phyloP scores from a whole-genome alignment of 2,113 vertebrate species.

The Diadophis punctatus region DNA sequence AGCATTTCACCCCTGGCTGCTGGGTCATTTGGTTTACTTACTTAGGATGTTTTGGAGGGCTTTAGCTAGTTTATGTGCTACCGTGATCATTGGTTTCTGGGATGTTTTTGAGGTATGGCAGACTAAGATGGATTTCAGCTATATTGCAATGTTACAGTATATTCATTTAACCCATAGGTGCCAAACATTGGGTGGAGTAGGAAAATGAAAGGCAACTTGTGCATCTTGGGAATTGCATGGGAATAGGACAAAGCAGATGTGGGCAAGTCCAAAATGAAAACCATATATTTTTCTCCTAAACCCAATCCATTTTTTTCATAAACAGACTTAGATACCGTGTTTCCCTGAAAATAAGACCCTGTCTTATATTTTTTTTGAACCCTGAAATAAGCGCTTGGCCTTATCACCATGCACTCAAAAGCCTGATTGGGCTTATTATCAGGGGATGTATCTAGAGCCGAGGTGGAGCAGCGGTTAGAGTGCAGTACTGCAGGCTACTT shows the following conservation, averaged over 20 bases:
- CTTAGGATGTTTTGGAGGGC: not conserved
- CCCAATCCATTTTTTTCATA: not conserved
- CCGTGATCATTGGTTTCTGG: not conserved
- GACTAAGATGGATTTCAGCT: not conserved
- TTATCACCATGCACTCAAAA: too few species aligned
- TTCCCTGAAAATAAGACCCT: too few species aligned
- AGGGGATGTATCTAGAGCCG: too few species aligned
- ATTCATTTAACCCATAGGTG: not conserved
- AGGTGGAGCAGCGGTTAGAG: too few species aligned
- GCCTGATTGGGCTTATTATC: too few species aligned
- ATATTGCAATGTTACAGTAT: not conserved
- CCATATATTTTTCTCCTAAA: not conserved
- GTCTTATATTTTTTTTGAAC: too few species aligned
- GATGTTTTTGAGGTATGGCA: not conserved
- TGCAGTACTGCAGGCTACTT: too few species aligned
- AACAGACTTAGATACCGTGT: too few species aligned
- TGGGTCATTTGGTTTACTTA: not conserved
- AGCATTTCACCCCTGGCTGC: too few species aligned
- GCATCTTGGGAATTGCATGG: not conserved
- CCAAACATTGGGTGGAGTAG: not conserved
- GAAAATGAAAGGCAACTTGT: not conserved
- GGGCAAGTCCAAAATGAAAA: not conserved
- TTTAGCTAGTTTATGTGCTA: not conserved
- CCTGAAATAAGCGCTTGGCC: too few species aligned
- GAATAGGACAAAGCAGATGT: not conserved